These are phyloP conservation scores for Poecilia picta DNA, from an alignment of 2,797 vertebrate genomes.

Conservation along the genomic window DNA sequence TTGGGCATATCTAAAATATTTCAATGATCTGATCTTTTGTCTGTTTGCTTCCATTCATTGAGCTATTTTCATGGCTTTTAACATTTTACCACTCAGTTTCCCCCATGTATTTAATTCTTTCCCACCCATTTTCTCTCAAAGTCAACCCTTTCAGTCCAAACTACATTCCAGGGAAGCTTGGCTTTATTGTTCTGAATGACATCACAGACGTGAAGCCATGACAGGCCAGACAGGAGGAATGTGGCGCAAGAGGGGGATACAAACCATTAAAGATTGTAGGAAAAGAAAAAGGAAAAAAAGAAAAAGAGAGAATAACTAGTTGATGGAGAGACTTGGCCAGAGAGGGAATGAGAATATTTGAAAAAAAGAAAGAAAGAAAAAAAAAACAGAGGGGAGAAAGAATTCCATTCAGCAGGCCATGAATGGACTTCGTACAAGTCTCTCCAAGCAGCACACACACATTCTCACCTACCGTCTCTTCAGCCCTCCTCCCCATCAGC, in stretches of 20 bases:
- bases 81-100: constrained; percentile 39
- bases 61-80: constrained; percentile 45
- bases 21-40: constrained; percentile 29
- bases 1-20: constrained; percentile 2
- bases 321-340: constrained; percentile 45
- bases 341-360: constrained; percentile 57
- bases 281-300: not conserved
- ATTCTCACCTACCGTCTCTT: constrained; percentile 46
- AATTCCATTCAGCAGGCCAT: constrained; percentile 80
- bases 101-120: constrained; percentile 33
- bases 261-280: constrained; percentile 43
- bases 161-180: constrained; percentile 73
- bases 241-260: constrained; percentile 50
- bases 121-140: constrained; percentile 30
- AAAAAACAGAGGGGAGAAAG: constrained; percentile 61
- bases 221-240: constrained; percentile 77
- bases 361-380: constrained; percentile 53
- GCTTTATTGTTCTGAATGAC: constrained; percentile 75
- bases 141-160: constrained; percentile 45
- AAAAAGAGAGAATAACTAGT: constrained; percentile 36
- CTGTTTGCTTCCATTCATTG: constrained; percentile 6
- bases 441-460: constrained; percentile 40
- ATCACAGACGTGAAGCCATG: constrained; percentile 77
- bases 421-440: constrained; percentile 79
- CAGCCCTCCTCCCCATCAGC: constrained; percentile 44